phyloP scores from a whole-genome alignment of 2,113 vertebrate species.

The Podocnemis expansa region DNA sequence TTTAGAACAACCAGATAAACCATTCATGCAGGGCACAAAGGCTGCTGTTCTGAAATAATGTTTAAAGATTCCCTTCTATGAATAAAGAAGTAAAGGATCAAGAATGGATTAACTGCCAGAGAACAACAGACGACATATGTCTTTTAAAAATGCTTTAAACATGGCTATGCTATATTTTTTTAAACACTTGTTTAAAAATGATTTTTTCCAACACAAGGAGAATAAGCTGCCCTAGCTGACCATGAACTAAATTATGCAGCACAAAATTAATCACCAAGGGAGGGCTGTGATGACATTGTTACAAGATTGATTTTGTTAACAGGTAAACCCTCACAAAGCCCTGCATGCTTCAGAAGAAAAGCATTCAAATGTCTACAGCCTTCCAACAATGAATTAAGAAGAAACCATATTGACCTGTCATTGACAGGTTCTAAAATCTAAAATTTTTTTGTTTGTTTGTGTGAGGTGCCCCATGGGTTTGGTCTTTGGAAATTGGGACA shows the following conservation, averaged over 20 bases:
- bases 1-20: neutral
- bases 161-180: neutral
- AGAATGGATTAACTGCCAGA: neutral
- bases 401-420: neutral
- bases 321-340: neutral
- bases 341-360: neutral
- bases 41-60: neutral
- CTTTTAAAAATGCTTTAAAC: neutral
- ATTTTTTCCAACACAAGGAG: neutral
- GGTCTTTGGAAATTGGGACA: neutral
- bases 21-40: neutral
- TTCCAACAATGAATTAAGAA: neutral
- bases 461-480: neutral
- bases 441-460: neutral
- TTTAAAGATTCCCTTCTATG: neutral
- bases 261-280: neutral
- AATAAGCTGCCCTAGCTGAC: neutral
- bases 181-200: neutral
- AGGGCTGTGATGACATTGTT: constrained; percentile 4
- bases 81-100: neutral
- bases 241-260: constrained; percentile 10
- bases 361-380: neutral
- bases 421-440: neutral
- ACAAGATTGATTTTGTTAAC: neutral
- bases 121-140: neutral